Base-by-base conservation (phyloP, 2,888 invertebrate species). In the Melanophora roralis region DNA sequence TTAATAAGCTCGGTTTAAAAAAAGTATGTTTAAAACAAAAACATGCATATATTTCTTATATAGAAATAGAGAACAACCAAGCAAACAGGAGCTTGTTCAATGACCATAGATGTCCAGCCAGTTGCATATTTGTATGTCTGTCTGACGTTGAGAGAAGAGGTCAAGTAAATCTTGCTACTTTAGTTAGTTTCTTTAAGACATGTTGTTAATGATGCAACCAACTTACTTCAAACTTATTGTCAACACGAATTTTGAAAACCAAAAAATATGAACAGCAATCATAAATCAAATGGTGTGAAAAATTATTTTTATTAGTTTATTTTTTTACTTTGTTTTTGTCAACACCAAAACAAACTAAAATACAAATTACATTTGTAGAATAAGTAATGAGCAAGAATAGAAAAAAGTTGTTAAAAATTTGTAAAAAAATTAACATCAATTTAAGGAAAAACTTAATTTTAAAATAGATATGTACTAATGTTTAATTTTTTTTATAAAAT, bases 221-320 rank as follows among this genome's bases (percentile, higher is more conserved):
- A 27, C 6, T n/a, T 65, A 38, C 6, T 43, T 16, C 27, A 27
- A 27, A 27, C 12, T 23, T 53, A 55, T 49, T 55, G 40, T 38
- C 65, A 57, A 47, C 45, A 64, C 36, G 43, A 38, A 67, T 60
- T 67, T 23, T 45, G n/a, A n/a, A n/a, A 34, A 11, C 67, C 55
- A 51, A 78, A 71, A 78, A 73, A 73, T 73, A 73, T 60, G 45
- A 71, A 47, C 79, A n/a, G n/a, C n/a, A 65, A 76, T 80, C 59
- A 76, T 80, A 80, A 80, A 80, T 80, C 76, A 80, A 68, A 71
- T 80, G 76, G 80, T 80, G 80, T 76, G 80, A 80, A 80, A 76
- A 80, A 76, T 76, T 73, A 73, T 80, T 76, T 79, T 71, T 59
- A 74, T 69, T 40, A 51, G 51, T 59, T 57, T 14, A 19, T 27